These are phyloP conservation scores for Vipera ursinii DNA, from an alignment of 2,797 vertebrate species.

Conservation along the genomic window DNA sequence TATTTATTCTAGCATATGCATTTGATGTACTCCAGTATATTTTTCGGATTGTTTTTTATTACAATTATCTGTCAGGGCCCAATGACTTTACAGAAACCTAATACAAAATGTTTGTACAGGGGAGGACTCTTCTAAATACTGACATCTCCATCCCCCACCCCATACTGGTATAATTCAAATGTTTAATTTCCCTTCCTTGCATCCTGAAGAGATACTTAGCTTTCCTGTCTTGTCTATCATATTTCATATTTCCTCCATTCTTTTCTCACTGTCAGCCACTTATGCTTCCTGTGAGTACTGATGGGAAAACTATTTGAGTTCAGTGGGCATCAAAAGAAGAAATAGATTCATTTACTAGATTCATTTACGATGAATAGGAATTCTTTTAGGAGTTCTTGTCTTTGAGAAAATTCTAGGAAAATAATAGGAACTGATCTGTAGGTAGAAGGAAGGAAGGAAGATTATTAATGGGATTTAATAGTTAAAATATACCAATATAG, in stretches of 20 bases:
- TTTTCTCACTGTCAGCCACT: slow-evolving; percentile 10
- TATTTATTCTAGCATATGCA: neutral
- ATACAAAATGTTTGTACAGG: rapidly evolving
- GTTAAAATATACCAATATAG: neutral
- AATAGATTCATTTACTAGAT: slow-evolving; percentile 7
- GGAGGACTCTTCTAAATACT: rapidly evolving
- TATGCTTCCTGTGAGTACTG: neutral
- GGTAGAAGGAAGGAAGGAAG: neutral
- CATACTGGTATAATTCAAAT: slow-evolving; percentile 6
- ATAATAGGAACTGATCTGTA: neutral
- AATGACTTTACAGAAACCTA: neutral
- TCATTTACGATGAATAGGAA: slow-evolving; percentile 1
- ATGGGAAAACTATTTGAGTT: slow-evolving; percentile 33
- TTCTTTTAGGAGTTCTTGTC: slow-evolving; percentile 25
- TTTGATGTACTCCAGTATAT: neutral
- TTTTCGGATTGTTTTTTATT: slow-evolving; percentile 11
- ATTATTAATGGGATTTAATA: neutral
- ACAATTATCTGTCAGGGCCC: neutral
- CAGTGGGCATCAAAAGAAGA: slow-evolving; percentile 7
- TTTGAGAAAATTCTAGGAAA: slow-evolving; percentile 2
- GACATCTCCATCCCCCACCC: rapidly evolving
- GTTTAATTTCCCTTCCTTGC: slow-evolving; percentile 9
- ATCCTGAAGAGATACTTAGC: neutral
- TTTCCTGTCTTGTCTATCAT: slow-evolving; percentile 12
- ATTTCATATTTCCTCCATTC: neutral